A percentile compares a stretch with the other conserved stretches of the same genome.
Conservation (phyloP, 2,113 vertebrate genomes). For the Talpa occidentalis region DNA sequence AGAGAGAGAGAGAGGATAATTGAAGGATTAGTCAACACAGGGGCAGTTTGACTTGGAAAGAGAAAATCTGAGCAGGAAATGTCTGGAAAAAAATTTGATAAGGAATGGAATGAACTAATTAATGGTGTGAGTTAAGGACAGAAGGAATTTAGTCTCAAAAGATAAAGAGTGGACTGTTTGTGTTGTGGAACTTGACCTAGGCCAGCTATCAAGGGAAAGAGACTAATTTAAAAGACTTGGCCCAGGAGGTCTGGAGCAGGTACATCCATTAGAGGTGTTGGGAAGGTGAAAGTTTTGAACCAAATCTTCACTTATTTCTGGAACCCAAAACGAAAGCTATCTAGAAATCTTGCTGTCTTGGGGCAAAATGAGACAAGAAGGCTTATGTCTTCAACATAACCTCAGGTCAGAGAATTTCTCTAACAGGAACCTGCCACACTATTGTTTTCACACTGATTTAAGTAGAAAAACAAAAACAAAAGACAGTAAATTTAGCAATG, state of each 20-base stretch:
- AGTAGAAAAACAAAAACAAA: neutral
- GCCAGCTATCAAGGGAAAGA: slow-evolving; percentile 13
- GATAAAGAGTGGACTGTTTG: slow-evolving; percentile 21
- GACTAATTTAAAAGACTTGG: slow-evolving; percentile 39
- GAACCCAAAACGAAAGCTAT: neutral
- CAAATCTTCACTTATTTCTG: slow-evolving; percentile 22
- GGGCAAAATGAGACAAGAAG: neutral
- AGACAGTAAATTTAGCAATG: neutral
- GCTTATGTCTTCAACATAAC: neutral
- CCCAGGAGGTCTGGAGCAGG: neutral
- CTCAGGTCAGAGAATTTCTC: neutral
- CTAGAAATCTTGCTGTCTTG: slow-evolving; percentile 18
- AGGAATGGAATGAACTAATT: slow-evolving; percentile 49
- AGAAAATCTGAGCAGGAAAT: slow-evolving; percentile 52
- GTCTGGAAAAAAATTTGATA: neutral
- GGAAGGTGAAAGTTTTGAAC: neutral
- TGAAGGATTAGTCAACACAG: slow-evolving; percentile 69
- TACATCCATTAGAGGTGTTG: slow-evolving; percentile 33
- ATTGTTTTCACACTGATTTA: neutral
- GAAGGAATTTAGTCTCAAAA: slow-evolving; percentile 51
- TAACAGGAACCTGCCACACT: neutral
- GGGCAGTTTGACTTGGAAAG: slow-evolving; percentile 63
- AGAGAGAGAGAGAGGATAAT: slow-evolving; percentile 59
- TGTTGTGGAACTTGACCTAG: slow-evolving; percentile 37
- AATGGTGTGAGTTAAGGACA: slow-evolving; percentile 46